phyloP scores from a whole-genome alignment of 2,797 vertebrate genomes.

The Adelosebastes latens region DNA sequence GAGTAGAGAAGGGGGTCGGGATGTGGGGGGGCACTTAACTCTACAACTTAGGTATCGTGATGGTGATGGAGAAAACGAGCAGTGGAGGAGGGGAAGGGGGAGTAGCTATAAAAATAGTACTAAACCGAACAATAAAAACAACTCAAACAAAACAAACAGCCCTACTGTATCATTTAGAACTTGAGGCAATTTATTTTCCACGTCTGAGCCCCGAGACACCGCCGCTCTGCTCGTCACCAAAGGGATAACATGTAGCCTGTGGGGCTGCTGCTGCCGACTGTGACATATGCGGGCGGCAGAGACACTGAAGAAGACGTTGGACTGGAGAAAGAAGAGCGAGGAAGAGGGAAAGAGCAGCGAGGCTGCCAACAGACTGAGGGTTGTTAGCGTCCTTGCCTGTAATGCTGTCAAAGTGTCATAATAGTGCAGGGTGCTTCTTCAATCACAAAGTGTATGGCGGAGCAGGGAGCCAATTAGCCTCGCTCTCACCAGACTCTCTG shows the following conservation, averaged over 20 bases:
- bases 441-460: constrained; percentile 50
- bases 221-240: constrained; percentile 60
- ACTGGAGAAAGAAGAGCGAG: constrained; percentile 13
- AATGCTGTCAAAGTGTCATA: constrained; percentile 71
- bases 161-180: constrained; percentile 41
- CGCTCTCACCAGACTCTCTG: constrained; percentile 58
- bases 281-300: constrained; percentile 29
- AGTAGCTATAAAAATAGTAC: constrained; percentile 13
- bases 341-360: constrained; percentile 1
- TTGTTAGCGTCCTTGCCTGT: constrained; percentile 60
- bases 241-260: constrained; percentile 63
- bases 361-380: constrained; percentile 49
- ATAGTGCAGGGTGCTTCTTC: constrained; percentile 60
- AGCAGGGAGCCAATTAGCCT: constrained; percentile 77
- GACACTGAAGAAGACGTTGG: constrained; percentile 40
- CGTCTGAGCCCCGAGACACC: constrained; percentile 55
- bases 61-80: constrained; percentile 35
- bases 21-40: constrained; percentile 30
- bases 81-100: neutral
- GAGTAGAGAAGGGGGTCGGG: neutral
- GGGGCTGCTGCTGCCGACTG: constrained; percentile 51
- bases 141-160: constrained; percentile 59
- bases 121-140: constrained; percentile 38
- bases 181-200: constrained; percentile 71
- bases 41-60: constrained; percentile 59